Evolutionary conservation across 2,888 invertebrate genomes (phyloP).

Genomic region (Rhabditophanes sp.): DNA sequence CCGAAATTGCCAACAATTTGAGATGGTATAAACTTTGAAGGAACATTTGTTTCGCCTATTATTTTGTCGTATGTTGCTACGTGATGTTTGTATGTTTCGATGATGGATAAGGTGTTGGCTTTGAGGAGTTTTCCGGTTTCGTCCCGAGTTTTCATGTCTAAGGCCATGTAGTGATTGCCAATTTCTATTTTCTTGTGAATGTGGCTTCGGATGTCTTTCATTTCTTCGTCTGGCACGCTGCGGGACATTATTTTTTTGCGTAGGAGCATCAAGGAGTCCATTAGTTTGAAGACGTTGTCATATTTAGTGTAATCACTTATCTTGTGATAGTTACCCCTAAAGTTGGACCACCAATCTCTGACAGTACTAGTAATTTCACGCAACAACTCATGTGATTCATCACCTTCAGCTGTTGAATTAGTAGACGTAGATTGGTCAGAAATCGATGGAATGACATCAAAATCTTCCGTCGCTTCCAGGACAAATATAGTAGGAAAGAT

Average conservation of each 20-base stretch:
- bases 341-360: slow-evolving; percentile 8
- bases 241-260: slow-evolving; percentile 12
- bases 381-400: slow-evolving; percentile 7
- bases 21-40: background rate
- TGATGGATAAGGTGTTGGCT: slow-evolving; percentile 8
- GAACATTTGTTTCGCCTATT: slow-evolving; percentile 4
- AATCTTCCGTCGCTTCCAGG: background rate
- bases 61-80: slow-evolving; percentile 11
- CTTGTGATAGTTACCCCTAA: background rate
- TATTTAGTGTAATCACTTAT: background rate
- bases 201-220: slow-evolving; percentile 9
- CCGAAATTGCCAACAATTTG: background rate
- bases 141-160: slow-evolving; percentile 19
- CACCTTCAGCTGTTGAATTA: background rate
- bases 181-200: slow-evolving; percentile 13
- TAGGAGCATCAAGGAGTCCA: slow-evolving; percentile 12
- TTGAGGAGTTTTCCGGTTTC: slow-evolving; percentile 7
- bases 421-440: background rate
- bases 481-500: slow-evolving; percentile 4
- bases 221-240: slow-evolving; percentile 13
- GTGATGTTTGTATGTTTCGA: slow-evolving; percentile 15
- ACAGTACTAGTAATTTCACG: slow-evolving; percentile 9
- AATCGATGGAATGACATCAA: background rate
- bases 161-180: slow-evolving; percentile 14
- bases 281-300: slow-evolving; percentile 7